A percentile compares a stretch with the other conserved stretches of the same genome.
Evolutionary conservation across 2,888 invertebrate species (phyloP).

Genomic region (Drosophila yooni): DNA sequence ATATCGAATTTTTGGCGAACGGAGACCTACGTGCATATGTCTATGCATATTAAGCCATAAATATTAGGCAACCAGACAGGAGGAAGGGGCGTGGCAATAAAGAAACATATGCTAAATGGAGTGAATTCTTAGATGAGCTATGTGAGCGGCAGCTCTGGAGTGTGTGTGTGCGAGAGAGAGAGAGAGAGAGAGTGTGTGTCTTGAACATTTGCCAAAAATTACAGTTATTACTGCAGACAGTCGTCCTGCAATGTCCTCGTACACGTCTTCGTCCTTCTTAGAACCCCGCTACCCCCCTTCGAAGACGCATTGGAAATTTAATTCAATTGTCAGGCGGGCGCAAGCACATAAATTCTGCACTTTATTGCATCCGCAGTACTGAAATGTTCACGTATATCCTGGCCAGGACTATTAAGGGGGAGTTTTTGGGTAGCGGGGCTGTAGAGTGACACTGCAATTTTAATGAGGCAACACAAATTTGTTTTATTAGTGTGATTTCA

Average conservation of each 20-base stretch:
- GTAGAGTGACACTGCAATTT: constrained; percentile 38
- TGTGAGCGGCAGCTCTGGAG: constrained; percentile 9
- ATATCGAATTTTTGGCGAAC: constrained; percentile 52
- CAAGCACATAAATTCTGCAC: constrained; percentile 75
- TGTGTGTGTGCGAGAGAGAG: neutral
- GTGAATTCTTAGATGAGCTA: constrained; percentile 56
- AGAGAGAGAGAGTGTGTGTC: constrained; percentile 14
- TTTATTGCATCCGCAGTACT: constrained; percentile 78
- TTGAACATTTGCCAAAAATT: constrained; percentile 77
- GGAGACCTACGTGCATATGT: constrained; percentile 54
- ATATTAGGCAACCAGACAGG: constrained; percentile 53
- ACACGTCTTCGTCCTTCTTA: constrained; percentile 1
- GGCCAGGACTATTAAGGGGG: neutral
- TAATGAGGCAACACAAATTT: constrained; percentile 71
- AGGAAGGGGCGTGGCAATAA: neutral
- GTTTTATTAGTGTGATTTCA: constrained; percentile 59
- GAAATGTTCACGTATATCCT: constrained; percentile 63
- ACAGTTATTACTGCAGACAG: constrained; percentile 80
- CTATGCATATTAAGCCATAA: constrained; percentile 71
- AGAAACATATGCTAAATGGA: constrained; percentile 54
- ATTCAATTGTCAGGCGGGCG: constrained; percentile 73
- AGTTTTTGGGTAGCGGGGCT: constrained; percentile 5
- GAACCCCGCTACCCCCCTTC: neutral
- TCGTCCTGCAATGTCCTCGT: constrained; percentile 49
- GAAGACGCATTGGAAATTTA: constrained; percentile 76